phyloP scores from a whole-genome alignment of 2,113 vertebrate genomes.

The Notiomystis cincta region DNA sequence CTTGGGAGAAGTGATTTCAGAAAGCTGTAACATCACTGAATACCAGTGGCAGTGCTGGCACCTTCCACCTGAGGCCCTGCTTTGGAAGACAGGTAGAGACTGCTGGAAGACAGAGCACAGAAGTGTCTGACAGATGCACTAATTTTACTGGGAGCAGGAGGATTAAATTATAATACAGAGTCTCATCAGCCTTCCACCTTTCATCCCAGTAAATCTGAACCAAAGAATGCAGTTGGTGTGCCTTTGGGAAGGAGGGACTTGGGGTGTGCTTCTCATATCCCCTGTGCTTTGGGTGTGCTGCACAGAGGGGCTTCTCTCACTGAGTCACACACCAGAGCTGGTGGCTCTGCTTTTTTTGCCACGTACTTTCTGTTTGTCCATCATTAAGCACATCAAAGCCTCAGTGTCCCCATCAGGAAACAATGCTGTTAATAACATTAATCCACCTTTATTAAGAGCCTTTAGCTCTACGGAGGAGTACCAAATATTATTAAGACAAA shows the following conservation, averaged over 20 bases:
- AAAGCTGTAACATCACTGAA: not conserved
- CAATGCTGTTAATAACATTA: conserved; percentile 19
- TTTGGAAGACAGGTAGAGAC: not conserved
- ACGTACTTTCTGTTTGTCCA: not conserved
- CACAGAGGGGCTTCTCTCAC: not conserved
- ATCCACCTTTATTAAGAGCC: conserved; percentile 36
- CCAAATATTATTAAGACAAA: conserved; percentile 31
- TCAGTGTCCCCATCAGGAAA: not conserved
- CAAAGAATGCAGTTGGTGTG: not conserved
- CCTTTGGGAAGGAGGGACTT: not conserved
- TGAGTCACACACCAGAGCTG: not conserved
- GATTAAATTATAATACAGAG: not conserved
- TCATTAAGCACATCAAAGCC: not conserved
- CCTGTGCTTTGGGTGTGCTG: not conserved
- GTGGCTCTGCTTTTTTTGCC: not conserved
- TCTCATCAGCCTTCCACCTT: not conserved
- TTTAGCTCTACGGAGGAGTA: not conserved
- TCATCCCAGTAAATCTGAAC: not conserved
- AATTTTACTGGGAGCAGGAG: not conserved
- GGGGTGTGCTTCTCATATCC: not conserved
- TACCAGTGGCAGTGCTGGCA: not conserved
- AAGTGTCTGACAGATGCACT: not conserved
- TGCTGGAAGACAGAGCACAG: not conserved
- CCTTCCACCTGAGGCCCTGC: not conserved
- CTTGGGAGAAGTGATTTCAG: not conserved